Evolutionary conservation across 2,113 vertebrate species (phyloP).

Genomic region (Athene noctua): DNA sequence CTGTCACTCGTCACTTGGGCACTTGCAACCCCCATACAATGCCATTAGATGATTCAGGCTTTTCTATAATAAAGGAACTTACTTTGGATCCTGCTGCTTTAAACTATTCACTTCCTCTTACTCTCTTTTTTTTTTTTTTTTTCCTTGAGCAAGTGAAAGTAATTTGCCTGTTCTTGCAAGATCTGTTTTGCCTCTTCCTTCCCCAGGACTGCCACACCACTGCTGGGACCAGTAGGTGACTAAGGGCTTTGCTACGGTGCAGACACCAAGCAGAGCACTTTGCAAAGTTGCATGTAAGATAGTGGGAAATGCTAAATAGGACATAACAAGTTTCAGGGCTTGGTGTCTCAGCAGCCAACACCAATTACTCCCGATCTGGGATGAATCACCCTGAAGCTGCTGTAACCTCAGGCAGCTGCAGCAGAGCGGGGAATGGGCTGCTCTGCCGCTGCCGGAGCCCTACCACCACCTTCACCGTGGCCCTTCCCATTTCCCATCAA

Average conservation of each 20-base stretch:
- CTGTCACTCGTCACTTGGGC: rapidly evolving
- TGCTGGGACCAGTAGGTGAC: background rate
- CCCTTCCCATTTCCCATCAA: background rate
- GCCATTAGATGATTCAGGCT: background rate
- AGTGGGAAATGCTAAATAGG: background rate
- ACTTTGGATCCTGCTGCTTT: background rate
- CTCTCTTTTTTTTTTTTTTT: background rate
- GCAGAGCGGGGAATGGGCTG: background rate
- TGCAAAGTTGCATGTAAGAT: background rate
- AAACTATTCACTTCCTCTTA: constrained; percentile 2
- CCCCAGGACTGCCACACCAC: background rate
- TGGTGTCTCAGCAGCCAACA: rapidly evolving
- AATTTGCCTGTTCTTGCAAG: background rate
- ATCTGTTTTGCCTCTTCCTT: background rate
- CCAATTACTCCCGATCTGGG: background rate
- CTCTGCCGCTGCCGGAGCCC: rapidly evolving
- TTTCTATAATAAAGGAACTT: background rate
- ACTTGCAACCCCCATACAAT: background rate
- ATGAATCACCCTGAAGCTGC: background rate
- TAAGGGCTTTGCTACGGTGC: background rate
- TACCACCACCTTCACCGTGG: background rate
- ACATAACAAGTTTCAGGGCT: background rate
- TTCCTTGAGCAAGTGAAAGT: constrained; percentile 15
- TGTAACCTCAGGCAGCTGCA: background rate
- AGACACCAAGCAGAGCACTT: background rate